Base-by-base conservation (phyloP, 2,888 invertebrate genomes). In the Apomyelois bistriatella region DNA sequence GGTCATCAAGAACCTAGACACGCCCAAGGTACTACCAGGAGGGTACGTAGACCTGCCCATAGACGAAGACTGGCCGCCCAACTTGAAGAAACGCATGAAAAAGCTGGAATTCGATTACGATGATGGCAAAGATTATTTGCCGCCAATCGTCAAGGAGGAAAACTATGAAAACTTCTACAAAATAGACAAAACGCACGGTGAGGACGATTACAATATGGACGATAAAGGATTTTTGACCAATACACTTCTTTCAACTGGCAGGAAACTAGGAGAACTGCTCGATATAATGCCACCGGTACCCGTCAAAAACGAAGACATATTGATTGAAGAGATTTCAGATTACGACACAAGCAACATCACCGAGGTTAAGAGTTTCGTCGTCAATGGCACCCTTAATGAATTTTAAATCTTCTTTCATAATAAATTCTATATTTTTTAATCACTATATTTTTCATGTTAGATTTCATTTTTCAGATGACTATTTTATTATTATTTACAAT, bases 51-150 rank as follows among this genome's bases (percentile, higher is more conserved):
- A 92, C 70, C 82, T 92, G 3, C 92, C 92, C 3, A 83, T 92
- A 52, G 92, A 92, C 61, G 92, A 92, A 59, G 91, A 91, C 64
- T 92, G 92, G 92, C 92, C 92, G 0, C 92, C 92, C 0, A 91
- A 90, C 48, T 70, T 83, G 37, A 88, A 88, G 62, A 85, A 87
- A 53, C 82, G 88, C 30, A 86, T 89, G 79, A 90, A 89, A 85
- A 85, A 81, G 43, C 65, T 79, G 1, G 76, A 89, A 49, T 89
- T 90, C 55, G 86, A 88, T 60, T 81, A 78, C 64, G 87, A 76
- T 5, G 83, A 87, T 54, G 90, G 88, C 1, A 71, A 71, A 47
- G 87, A 87, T 10, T 88, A 82, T 58, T 64, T 88, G 41, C 75
- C 83, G 4, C 86, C 88, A 4, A 78, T 86, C 57, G 78, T 90